Evolutionary conservation across 2,888 invertebrate genomes (phyloP), one percentile per base, ranked within the genome.

Genomic region (Agonopterix arenella): DNA sequence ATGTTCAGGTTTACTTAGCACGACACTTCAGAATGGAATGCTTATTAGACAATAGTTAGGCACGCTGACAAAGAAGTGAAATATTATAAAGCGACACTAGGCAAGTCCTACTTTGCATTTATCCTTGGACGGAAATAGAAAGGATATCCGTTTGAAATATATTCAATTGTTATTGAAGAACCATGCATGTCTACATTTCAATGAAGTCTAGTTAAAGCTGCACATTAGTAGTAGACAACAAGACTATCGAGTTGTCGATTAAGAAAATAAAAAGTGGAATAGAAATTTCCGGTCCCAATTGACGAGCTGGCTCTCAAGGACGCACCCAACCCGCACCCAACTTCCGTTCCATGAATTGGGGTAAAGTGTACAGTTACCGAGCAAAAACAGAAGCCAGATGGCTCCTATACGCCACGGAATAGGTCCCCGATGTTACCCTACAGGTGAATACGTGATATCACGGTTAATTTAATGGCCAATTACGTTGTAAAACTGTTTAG

Each of bases 101-200:
- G 62, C 73, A 72, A 70, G 73, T 73, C 70, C 67, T 70, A 66
- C 71, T 80, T 67, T 75, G 66, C 76, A 76, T 80, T 74, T 82
- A 81, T 80, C 85, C 85, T 84, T 85, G 84, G 73, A 71, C 78
- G 70, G 60, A 80, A 80, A 79, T 83, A 76, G 84, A 84, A 85
- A 84, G 85, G 85, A 86, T 83, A 85, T 88, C 86, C 86, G 84
- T 75, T 81, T 77, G 70, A 72, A 78, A 28, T 28, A 28, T 2
- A 43, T 43, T n/a, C 43, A 43, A 43, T 13, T 43, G 43, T n/a
- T 43, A 13, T 45, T 28, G 45, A 45, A 10, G 45, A 45, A 44
- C 44, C 3, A 18, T n/a, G n/a, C 11, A n/a, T 40, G 40, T 11
- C 10, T 40, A 40, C 40, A 11, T 40, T 40, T 28, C 5, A 28